Base-by-base conservation (phyloP, 2,797 vertebrate species). In the Ciconia nigra region DNA sequence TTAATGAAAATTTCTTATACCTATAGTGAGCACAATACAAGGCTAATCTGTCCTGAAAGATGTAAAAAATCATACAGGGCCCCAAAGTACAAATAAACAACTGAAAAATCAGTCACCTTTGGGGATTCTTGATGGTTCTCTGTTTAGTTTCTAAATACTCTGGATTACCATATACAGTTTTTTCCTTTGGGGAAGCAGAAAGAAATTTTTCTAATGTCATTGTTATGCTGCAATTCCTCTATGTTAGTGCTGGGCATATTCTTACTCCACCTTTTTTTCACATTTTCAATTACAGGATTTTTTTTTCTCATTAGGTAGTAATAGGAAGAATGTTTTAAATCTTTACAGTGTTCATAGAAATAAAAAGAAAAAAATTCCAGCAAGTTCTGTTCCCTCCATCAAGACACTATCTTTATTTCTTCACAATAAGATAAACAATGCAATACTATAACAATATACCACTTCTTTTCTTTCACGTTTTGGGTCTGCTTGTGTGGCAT, bases 121-220 rank as follows among this genome's bases (percentile, higher is more conserved):
- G 14, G 14, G 4, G 17, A 49, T 41, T 69, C 22, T 54, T 52
- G 4, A 5, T 51, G 17, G 10, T 3, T 59, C 7, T 61, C 10
- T 87, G 61, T 83, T 49, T 18, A 24, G 15, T 61, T 91, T 89
- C 35, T 69, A 76, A 72, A 69, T 61, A 52, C 10, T 72, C 37
- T 57, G 8, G 7, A 19, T 70, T 80, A 42, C 7, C 14, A 33
- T 13, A n/a, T 4, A 14, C 5, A 62, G 13, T 9, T 0, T 2
- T 74, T 61, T 89, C 25, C 39, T 77, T 51, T 62, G 21, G 15
- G 31, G 69, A 26, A 63, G 10, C 8, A 74, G 17, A 82, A 89
- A 79, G 3, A 59, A 28, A 2, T 25, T 29, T 63, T 74, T 84
- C 13, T 84, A 28, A 59, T 2, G 13, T 25, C 2, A 14, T 11